These are phyloP conservation scores for Anguilla rostrata DNA, from an alignment of 2,113 vertebrate genomes.

Conservation along the genomic window DNA sequence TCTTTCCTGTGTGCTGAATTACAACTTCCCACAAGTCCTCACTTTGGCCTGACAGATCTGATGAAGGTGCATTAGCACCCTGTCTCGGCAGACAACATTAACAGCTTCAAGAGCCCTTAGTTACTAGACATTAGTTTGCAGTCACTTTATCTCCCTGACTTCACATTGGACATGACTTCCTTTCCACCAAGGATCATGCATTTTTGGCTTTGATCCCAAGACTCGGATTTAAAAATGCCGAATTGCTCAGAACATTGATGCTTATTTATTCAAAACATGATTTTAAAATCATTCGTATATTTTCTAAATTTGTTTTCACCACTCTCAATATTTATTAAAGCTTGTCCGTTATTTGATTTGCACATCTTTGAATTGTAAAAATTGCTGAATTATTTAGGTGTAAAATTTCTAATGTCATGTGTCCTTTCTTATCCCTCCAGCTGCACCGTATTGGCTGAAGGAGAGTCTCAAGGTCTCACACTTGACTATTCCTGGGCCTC, in stretches of 20 bases:
- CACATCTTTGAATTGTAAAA: no score
- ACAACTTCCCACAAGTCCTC: background rate
- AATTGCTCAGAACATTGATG: background rate
- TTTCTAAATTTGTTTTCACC: no score
- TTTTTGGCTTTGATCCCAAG: background rate
- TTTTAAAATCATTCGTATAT: no score
- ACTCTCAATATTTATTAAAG: no score
- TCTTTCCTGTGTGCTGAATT: conserved; percentile 18
- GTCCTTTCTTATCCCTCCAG: no score
- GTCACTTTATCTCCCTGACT: conserved; percentile 20
- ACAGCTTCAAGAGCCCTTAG: conserved; percentile 29
- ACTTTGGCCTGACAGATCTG: background rate
- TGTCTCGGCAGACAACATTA: conserved; percentile 8
- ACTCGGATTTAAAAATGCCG: background rate
- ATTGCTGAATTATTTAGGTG: no score
- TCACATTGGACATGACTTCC: conserved; percentile 34
- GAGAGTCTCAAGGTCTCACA: no score
- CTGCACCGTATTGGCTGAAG: no score
- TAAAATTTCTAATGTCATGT: no score
- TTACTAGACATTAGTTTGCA: conserved; percentile 34
- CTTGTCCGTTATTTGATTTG: no score
- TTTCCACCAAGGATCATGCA: background rate
- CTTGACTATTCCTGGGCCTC: background rate
- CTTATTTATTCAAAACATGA: no score
- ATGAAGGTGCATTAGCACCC: conserved; percentile 28